Base-by-base conservation (phyloP, 35 echinoderm and acorn worm species). In the Strongylocentrotus purpuratus region DNA sequence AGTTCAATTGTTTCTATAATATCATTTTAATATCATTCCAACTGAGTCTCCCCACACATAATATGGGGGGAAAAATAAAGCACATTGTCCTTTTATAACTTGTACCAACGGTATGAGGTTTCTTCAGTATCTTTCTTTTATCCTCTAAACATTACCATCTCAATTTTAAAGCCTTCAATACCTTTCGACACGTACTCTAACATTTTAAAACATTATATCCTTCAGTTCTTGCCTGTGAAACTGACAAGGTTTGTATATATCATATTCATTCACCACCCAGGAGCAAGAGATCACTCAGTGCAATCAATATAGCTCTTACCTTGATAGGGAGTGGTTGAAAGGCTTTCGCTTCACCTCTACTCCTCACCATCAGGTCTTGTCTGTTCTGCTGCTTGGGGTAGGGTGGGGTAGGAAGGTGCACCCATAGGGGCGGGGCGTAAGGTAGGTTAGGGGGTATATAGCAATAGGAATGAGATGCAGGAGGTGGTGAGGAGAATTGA, bases 241-340 rank as follows among this genome's bases (percentile, higher is more conserved):
- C 7, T 78, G 20, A 7, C 65, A 78, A 78, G 65, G 65, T 78
- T 28, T 78, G 65, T 25, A 78, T 78, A 78, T 3, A 78, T 78
- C 65, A 78, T n/a, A 78, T 78, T 78, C 22, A 78, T 78, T 28
- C n/a, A 78, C 65, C 22, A 78, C 65, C 65, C 20, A n/a, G 7
- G 20, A 28, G 65, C 28, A 78, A n/a, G 0, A 78, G 65, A 78
- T 78, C 20, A 22, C 7, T 14, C 11, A n/a, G 7, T 78, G 65
- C 2, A 78, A 78, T 28, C 22, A 78, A 28, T 33, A 25, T 33
- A 35, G 6, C 28, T n/a, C 96, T 96, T 46, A 94, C 96, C 96
- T 94, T 96, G 7, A 96, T 88, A 70, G 96, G 96, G 9, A 94
- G 86, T 65, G 96, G 96, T 33, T 94, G 94, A 94, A 96, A 96